Base-by-base conservation (phyloP, 64 coral and sea anemone species). In the Montipora efflorescens region DNA sequence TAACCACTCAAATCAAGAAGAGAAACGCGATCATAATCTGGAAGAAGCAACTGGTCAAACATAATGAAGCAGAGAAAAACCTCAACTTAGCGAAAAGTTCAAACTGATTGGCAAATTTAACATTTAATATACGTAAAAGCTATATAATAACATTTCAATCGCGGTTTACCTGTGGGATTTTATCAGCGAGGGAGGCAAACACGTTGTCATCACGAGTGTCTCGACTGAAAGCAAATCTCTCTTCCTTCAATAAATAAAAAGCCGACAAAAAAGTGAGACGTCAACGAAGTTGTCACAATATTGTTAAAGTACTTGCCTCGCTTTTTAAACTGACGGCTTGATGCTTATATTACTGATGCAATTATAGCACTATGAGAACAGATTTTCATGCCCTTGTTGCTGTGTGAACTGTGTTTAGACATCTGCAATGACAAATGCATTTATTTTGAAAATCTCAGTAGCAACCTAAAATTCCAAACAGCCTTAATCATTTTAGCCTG, bases 191-290 rank as follows among this genome's bases (percentile, higher is more conserved):
- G 2, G 82, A 86, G 22, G 82, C 18, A 19, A 86, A 86, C 62
- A 86, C 82, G 7, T 43, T n/a, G 45, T 86, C 82, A 19, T 86
- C 82, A 13, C 82, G 82, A 4, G 82, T 86, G 82, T 86, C 82
- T 51, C 82, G 82, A 22, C 82, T 86, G 36, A 86, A 86, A n/a
- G 82, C 82, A 12, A 86, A 86, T 48, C 82, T 66, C 8, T 86
- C 82, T 45, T 86, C 82, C 82, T 86, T 48, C 8, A 72, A 14
- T n/a, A 67, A 72, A 84, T 4, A 84, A 47, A 57, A 8, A 36
- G 58, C 10, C 20, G 62, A 10, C 14, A 64, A 13, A 1, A 66
- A n/a, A 20, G 7, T 9, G 20, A 53, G 36, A 28, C 18, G 0
- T 22, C 5, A 71, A 21, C n/a, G 0, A 1, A 23, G 1, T 71